phyloP scores from a whole-genome alignment of 2,797 vertebrate genomes.

The Alca torda region DNA sequence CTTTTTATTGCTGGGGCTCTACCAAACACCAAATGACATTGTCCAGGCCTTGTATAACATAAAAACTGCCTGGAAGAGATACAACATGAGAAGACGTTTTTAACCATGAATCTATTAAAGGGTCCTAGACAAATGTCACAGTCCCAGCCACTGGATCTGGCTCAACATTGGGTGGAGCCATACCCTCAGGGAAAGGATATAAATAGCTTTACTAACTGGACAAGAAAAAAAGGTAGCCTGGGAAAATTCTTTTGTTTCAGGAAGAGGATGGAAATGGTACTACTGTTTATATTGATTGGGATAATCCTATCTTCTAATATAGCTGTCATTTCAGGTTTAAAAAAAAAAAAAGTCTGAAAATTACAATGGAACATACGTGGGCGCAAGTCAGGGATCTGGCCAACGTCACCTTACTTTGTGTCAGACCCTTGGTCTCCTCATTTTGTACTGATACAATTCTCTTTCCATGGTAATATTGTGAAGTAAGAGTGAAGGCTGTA shows the following conservation, averaged over 20 bases:
- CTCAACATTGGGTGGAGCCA: background rate
- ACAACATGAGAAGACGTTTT: background rate
- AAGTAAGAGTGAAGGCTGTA: background rate
- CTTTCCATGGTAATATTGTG: background rate
- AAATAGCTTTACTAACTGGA: background rate
- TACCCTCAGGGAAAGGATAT: background rate
- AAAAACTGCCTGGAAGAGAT: background rate
- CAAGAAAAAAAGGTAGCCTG: background rate
- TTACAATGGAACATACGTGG: background rate
- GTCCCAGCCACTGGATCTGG: background rate
- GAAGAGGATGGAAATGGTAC: background rate
- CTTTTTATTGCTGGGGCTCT: background rate
- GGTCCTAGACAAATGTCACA: background rate
- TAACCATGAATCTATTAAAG: background rate
- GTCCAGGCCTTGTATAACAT: background rate
- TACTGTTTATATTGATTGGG: background rate
- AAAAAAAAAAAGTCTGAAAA: background rate
- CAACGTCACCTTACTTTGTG: background rate
- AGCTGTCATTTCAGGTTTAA: background rate
- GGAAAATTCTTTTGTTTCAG: background rate
- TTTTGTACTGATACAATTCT: background rate
- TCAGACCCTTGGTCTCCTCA: background rate
- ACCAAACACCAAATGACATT: background rate
- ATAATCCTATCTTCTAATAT: background rate
- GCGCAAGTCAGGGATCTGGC: background rate